A percentile compares a stretch with the other conserved stretches of the same genome.
These are phyloP conservation scores for Epinephelus awoara DNA, from an alignment of 2,797 vertebrate species.

Conservation along the genomic window DNA sequence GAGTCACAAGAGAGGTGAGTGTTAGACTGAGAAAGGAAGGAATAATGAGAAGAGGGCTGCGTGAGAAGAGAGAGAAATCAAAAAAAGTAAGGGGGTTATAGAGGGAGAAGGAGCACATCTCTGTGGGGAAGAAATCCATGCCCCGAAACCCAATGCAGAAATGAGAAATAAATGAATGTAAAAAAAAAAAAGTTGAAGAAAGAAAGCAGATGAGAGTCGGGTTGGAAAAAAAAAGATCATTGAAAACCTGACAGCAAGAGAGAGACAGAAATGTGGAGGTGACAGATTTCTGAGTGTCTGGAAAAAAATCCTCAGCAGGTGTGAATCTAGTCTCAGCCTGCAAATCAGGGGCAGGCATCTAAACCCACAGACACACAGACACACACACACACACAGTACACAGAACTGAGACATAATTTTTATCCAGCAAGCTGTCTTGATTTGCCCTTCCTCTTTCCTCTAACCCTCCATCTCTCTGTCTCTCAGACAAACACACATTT, in stretches of 20 bases:
- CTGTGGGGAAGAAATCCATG: constrained; percentile 30
- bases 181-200: constrained; percentile 37
- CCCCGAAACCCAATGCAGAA: constrained; percentile 33
- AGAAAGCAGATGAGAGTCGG: constrained; percentile 17
- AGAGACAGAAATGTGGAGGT: constrained; percentile 46
- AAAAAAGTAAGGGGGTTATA: constrained; percentile 37
- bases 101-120: constrained; percentile 36
- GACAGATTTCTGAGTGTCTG: constrained; percentile 69
- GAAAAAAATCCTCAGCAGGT: constrained; percentile 62
- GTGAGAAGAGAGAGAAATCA: constrained; percentile 34
- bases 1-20: constrained; percentile 34
- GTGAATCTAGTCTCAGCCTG: constrained; percentile 62
- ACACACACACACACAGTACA: constrained; percentile 11
- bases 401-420: constrained; percentile 15
- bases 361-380: constrained; percentile 10
- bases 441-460: constrained; percentile 30
- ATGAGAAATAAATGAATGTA: constrained; percentile 56
- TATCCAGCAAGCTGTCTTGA: constrained; percentile 40
- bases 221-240: constrained; percentile 7
- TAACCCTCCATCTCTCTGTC: neutral
- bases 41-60: constrained; percentile 46
- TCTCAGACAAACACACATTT: constrained; percentile 28
- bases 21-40: constrained; percentile 30
- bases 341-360: constrained; percentile 52
- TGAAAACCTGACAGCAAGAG: constrained; percentile 39